Base-by-base conservation (phyloP, 2,888 invertebrate species). In the Ornithoptera priamus region DNA sequence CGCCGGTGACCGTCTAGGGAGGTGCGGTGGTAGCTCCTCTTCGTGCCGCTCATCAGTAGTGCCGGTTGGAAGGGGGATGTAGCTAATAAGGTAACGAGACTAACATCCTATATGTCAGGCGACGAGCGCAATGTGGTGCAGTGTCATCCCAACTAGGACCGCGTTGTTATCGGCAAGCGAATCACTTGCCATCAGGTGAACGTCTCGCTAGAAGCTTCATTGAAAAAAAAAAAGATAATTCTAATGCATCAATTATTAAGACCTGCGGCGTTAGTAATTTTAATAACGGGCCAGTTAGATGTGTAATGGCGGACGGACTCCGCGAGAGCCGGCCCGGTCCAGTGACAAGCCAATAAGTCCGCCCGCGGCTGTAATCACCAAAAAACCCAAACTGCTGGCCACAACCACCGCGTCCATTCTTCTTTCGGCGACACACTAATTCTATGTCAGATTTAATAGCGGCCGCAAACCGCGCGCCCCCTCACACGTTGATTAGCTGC, bases 401-500 rank as follows among this genome's bases (percentile, higher is more conserved):
- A 61, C 65, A 67, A 63, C 56, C 67, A 42, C 56, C 42, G 18
- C 50, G 62, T 70, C 71, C 60, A 65, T 65, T 62, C 62, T 22
- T 66, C 56, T 69, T 66, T 66, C 57, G 59, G 65, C 64, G 67
- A 72, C 71, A 58, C 64, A 42, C 63, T 71, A 72, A 70, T 72
- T 72, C 69, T 72, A 68, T 70, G 61, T 72, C 70, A 62, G 62
- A 36, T 58, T 67, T 70, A 69, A 72, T 68, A 60, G 62, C 65
- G 12, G 62, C 60, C 61, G 39, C 56, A 20, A 57, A 64, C 6
- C 20, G 46, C 46, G 22, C 8, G 65, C 20, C 71, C 74, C 78
- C 77, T 71, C 78, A 71, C 73, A 67, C 77, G 77, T 85, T 87
- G 85, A 89, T 89, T 86, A 87, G 85, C 85, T 87, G 81, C 70